Evolutionary conservation across 2,113 vertebrate species (phyloP), one percentile per base, ranked within the genome.

Genomic region (Noctilio leporinus): DNA sequence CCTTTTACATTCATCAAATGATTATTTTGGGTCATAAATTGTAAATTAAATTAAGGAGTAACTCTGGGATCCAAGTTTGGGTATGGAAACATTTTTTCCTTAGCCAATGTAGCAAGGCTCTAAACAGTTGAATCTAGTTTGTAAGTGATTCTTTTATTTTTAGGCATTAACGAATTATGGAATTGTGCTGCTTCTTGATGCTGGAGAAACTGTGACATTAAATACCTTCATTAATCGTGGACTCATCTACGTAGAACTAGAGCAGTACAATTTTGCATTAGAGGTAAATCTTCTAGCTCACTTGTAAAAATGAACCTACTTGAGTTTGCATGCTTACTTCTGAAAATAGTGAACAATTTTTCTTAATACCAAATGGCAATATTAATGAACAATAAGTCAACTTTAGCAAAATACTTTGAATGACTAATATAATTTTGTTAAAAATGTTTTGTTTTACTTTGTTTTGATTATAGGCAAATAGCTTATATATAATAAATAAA

Each of bases 121-220:
- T 81, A 40, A 80, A 89, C 30, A 81, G 11, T 26, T 47, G 43
- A 92, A 57, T 89, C 17, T 78, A 86, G 5, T 3, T 43, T 96
- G 65, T 83, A 96, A 96, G 72, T 91, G 15, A 7, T 80, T 89
- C 12, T 91, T 96, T 95, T 77, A 43, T 86, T 98, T 95, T 45
- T 96, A 99, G 98, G 98, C 98, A 86, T 97, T 99, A 91, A 98
- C 81, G 97, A 98, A 99, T 96, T 99, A 99, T 92, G 96, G 98
- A 86, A 97, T 98, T 77, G 96, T 98, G 84, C 98, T 98, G 28
- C 98, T 98, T 64, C 97, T 99, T 91, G 95, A 98, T 8, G n/a
- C 96, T 62, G 97, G 83, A 95, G 95, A 97, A 90, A 98, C 97
- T 57, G 93, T 98, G 86, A 73, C 86, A 28, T 94, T 98, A 38